Base-by-base conservation (phyloP, 1,140 invertebrate genomes). In the Zaprionus ghesquierei region DNA sequence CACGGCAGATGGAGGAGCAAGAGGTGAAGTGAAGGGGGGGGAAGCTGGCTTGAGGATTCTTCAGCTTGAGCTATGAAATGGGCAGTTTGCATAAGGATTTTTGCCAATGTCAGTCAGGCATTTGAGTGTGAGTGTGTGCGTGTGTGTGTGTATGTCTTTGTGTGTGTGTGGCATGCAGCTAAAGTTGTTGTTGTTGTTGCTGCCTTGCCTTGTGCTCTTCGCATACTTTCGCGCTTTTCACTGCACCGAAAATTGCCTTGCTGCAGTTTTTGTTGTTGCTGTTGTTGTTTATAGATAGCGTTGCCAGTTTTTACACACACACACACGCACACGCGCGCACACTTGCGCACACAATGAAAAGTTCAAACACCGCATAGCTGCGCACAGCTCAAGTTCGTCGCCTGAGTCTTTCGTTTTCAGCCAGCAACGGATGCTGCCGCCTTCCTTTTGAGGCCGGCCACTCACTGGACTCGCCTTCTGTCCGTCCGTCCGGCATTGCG, bases 41-140 rank as follows among this genome's bases (percentile, higher is more conserved):
- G 53, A 33, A 25, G 31, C 6, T 12, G 22, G 49, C 51, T 49
- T 25, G 55, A 60, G 69, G 75, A 73, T 59, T 71, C 54, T 50
- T 71, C 55, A 51, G 54, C 44, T 51, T 51, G 10, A 62, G 77
- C 82, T 86, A 87, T 87, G 82, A 89, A 89, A 89, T 87, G 81
- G 84, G 79, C 75, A 76, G 82, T 87, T 87, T 86, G 77, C 77
- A 89, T 89, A 79, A 89, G 84, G 79, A 87, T 87, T 77, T 72
- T 69, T 70, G 74, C 66, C 69, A 71, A 84, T 81, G 74, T 80
- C 77, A 73, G 76, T 75, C 29, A 20, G 50, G 64, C 41, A 65
- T 38, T 31, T 46, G 41, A 63, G 23, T 65, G 29, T 65, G 50
- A 73, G 71, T 62, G 58, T 65, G 55, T 69, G 41, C 64, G 25